phyloP scores from a whole-genome alignment of 1,140 invertebrate species.

The Dendrolimus punctatus region DNA sequence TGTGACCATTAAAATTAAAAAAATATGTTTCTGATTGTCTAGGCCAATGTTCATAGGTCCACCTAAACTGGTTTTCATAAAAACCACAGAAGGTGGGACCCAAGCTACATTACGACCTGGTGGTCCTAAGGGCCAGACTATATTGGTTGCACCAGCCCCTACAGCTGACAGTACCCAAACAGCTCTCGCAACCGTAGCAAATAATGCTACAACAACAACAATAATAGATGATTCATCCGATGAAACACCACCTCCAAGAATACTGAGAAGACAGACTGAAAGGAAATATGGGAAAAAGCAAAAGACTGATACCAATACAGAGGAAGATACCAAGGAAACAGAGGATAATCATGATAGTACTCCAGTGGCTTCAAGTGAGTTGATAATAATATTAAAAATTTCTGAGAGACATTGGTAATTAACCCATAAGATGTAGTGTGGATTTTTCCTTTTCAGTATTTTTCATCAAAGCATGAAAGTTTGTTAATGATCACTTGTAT shows the following conservation, averaged over 20 bases:
- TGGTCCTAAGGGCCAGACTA: slow-evolving; percentile 60
- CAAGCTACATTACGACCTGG: slow-evolving; percentile 45
- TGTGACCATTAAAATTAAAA: background rate
- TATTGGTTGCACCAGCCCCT: slow-evolving; percentile 52
- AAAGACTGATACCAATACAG: slow-evolving; percentile 34
- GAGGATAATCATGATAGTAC: slow-evolving; percentile 38
- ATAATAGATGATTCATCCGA: slow-evolving; percentile 37
- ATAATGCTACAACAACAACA: slow-evolving; percentile 16
- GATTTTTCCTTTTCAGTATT: too few relatives aligned
- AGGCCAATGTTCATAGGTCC: slow-evolving; percentile 69
- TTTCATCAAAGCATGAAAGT: too few relatives aligned
- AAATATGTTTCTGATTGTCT: slow-evolving; percentile 10
- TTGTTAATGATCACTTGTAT: too few relatives aligned
- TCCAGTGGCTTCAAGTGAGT: slow-evolving; percentile 46
- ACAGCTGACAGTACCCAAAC: slow-evolving; percentile 14
- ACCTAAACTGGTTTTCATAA: slow-evolving; percentile 68
- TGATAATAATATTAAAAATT: background rate
- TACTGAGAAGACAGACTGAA: slow-evolving; percentile 44
- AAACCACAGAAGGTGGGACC: slow-evolving; percentile 53
- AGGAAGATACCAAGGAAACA: slow-evolving; percentile 31
- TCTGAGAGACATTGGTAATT: too few relatives aligned
- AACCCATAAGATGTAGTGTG: too few relatives aligned
- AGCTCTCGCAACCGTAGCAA: slow-evolving; percentile 10
- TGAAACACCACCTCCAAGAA: slow-evolving; percentile 33
- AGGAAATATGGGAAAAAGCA: slow-evolving; percentile 63